Evolutionary conservation across 2,797 vertebrate species (phyloP), one percentile per base, ranked within the genome.

Genomic region (Coracias cyanogaster): DNA sequence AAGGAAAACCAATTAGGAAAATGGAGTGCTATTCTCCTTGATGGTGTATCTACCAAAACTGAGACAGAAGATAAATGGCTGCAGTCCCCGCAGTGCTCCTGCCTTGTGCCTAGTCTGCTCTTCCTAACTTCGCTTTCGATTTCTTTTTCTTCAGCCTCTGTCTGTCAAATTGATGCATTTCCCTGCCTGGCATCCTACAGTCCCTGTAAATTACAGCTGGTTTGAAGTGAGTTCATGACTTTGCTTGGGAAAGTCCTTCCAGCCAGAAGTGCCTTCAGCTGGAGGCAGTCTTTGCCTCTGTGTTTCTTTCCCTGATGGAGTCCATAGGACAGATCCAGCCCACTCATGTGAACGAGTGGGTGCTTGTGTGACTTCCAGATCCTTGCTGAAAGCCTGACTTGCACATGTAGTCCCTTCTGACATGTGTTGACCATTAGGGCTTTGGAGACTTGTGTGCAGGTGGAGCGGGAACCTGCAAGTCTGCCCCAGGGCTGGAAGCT

Each of bases 101-200:
- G 79, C 70, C 46, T 74, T 81, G 33, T 83, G 26, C 29, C 46
- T 49, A 19, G 31, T 73, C 58, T n/a, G 26, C 74, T 95, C 55
- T 86, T 88, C 43, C 33, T 86, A 93, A 91, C 7, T 8, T 84
- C 51, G 66, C 62, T 86, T 93, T 96, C 62, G 51, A 90, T 96
- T 94, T 93, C 79, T 91, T 82, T 81, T 74, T 31, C 39, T 88
- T 94, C 77, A 79, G 72, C 48, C 73, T 91, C 49, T 93, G 80
- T 93, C 88, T 92, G 82, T 97, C 96, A 96, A 8, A 91, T 67
- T 96, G 96, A 97, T 95, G 71, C 67, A 97, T 97, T 92, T 96
- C 49, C 31, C 52, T 95, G 43, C 54, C 60, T 89, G 80, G 49
- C 39, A 62, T 86, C 52, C 46, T 78, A 6, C 71, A 62, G 70